Evolutionary conservation across 2,113 vertebrate species (phyloP), one percentile per base, ranked within the genome.

Genomic region (Oriolus oriolus): DNA sequence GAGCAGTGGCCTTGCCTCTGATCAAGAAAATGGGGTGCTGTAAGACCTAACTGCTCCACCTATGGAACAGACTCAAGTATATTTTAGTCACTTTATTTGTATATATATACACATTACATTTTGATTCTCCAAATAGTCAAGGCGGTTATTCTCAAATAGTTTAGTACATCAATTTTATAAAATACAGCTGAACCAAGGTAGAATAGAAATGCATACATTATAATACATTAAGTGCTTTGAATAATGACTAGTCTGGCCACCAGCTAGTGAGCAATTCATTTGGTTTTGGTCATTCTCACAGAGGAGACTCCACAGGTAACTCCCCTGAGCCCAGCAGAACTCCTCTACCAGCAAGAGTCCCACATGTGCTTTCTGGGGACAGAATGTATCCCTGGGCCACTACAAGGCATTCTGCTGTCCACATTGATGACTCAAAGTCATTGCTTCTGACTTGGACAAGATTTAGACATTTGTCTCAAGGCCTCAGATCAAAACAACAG

Each of bases 171-270:
- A 88, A 73, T 94, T 82, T 97, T 98, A 98, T 97, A 98, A 98
- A 98, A 98, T 86, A 94, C 93, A 97, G 64, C 57, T 95, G 64
- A 95, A 97, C 94, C 91, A 96, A 97, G 68, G 89, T 97, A 97
- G 54, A 81, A 92, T 92, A 97, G 94, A 98, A 98, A 98, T 97
- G 97, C 97, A 97, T 95, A 98, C 96, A 98, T 90, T 98, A 98
- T 97, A 69, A 89, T 98, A 98, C 97, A 98, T 89, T 96, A 96
- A 97, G 96, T 95, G 90, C 91, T 97, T 92, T 95, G 79, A 97
- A 87, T 73, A 96, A 87, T 47, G 52, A 83, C 89, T 97, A 92
- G 87, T 64, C 91, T 93, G 92, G 91, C 91, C 95, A 96, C 95
- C 87, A 84, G 76, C 86, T 95, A 94, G 89, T 75, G 90, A 93